Evolutionary conservation across 2,888 invertebrate species (phyloP), one percentile per base, ranked within the genome.

Genomic region (Leptogaster cylindrica): DNA sequence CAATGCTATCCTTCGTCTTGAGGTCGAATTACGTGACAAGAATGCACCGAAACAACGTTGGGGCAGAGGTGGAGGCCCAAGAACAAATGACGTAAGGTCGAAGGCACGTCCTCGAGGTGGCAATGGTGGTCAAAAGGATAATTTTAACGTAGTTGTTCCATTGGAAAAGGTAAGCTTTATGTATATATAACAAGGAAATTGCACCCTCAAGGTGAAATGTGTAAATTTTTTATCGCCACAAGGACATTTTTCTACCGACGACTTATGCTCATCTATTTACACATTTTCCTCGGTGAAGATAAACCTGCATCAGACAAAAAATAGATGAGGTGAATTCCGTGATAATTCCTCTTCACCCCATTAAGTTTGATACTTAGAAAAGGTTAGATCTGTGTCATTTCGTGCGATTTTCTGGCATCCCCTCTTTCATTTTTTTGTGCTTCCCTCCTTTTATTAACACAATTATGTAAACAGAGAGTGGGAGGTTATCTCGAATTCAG

Each of bases 131-230:
- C 65, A 64, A 1, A 73, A 82, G 73, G 81, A 82, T 27, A 83
- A 83, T 73, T 77, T 79, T 71, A 82, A 83, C 71, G 83, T 85
- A 66, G 83, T 86, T 71, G 84, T 89, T 69, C 87, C 89, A 18
- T 87, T 89, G 85, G 89, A 89, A 81, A 88, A 84, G 81, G 80
- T 80, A 75, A 74, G 76, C 51, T 28, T 41, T 8, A 27, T 25
- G 25, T 25, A 14, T 61, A 33, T 44, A n/a, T n/a, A n/a, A n/a
- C n/a, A n/a, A n/a, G n/a, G n/a, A n/a, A n/a, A n/a, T 25, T 46
- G 23, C 12, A 14, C 1, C 28, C 5, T 46, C 10, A 10, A 3
- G 41, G 27, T 6, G 8, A 28, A 44, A n/a, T 44, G 61, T 61
- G 20, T 31, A 44, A 61, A 28, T 44, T 36, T 39, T 20, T 25